These are phyloP conservation scores for Zygogramma bicolorata DNA, from an alignment of 2,888 invertebrate species.

Conservation along the genomic window DNA sequence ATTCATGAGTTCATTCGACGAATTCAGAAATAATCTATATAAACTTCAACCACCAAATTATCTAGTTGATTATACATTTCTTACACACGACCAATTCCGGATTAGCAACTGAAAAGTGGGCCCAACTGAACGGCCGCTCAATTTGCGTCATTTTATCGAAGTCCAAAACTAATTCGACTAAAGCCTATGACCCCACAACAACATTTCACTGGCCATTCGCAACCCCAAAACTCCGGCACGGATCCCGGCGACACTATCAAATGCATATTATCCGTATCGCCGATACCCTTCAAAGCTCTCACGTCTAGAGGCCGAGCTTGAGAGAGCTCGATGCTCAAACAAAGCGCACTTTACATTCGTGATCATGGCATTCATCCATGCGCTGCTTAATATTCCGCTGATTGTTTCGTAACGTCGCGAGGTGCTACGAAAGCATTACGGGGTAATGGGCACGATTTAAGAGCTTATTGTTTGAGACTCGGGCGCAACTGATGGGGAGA, in stretches of 20 bases:
- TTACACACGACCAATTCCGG: too few relatives aligned
- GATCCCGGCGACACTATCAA: neutral
- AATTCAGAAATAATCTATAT: too few relatives aligned
- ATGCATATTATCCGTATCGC: constrained; percentile 11
- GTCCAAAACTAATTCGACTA: neutral
- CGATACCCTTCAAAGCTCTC: constrained; percentile 34
- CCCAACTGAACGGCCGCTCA: too few relatives aligned
- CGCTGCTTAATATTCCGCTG: constrained; percentile 53
- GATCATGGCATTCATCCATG: constrained; percentile 51
- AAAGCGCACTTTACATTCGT: constrained; percentile 51
- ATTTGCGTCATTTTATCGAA: too few relatives aligned
- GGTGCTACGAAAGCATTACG: constrained; percentile 45
- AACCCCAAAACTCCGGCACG: neutral
- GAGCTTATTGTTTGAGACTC: constrained; percentile 28
- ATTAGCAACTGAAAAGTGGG: too few relatives aligned
- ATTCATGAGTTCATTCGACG: too few relatives aligned
- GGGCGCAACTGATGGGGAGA: too few relatives aligned
- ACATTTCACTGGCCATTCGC: neutral
- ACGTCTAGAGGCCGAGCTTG: constrained; percentile 24
- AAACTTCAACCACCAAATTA: too few relatives aligned
- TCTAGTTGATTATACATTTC: too few relatives aligned
- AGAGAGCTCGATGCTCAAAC: constrained; percentile 38
- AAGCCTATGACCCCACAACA: neutral
- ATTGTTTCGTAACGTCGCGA: constrained; percentile 54
- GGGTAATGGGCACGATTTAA: constrained; percentile 50